Conservation (phyloP, 2,888 invertebrate genomes). For the Arge pagana region DNA sequence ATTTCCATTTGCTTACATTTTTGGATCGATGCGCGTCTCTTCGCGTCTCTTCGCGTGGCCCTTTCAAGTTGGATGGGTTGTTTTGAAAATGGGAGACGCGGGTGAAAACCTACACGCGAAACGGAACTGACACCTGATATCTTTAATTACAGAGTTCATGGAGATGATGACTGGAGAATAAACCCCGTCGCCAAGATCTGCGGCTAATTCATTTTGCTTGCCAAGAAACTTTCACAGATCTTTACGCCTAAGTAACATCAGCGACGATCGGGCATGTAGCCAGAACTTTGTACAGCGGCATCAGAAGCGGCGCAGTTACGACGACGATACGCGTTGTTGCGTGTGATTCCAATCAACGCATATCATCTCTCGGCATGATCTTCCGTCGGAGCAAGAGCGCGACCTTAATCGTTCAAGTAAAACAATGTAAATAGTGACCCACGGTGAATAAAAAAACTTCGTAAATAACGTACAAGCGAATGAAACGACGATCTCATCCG, state of each 20-base stretch:
- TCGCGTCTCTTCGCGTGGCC: slow-evolving; percentile 32
- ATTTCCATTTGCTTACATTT: not conserved
- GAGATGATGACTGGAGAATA: slow-evolving; percentile 94
- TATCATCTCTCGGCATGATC: not conserved
- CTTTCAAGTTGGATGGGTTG: slow-evolving; percentile 12
- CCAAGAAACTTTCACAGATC: slow-evolving; percentile 19
- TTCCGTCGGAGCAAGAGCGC: too few relatives aligned
- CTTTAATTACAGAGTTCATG: slow-evolving; percentile 78
- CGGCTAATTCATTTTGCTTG: slow-evolving; percentile 16
- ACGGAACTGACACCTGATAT: slow-evolving; percentile 19
- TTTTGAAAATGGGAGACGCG: slow-evolving; percentile 5
- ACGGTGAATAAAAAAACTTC: too few relatives aligned
- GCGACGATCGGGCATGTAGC: slow-evolving; percentile 13
- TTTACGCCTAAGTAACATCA: slow-evolving; percentile 18
- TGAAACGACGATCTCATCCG: not conserved
- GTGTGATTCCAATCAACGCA: slow-evolving; percentile 10
- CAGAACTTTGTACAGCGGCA: slow-evolving; percentile 1
- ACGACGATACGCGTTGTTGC: not conserved
- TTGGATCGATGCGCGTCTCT: not conserved
- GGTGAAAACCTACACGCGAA: slow-evolving; percentile 8
- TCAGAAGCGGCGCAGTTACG: too few relatives aligned
- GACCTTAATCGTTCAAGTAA: too few relatives aligned
- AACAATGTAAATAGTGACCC: too few relatives aligned
- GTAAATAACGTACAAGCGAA: slow-evolving; percentile 2
- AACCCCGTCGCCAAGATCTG: slow-evolving; percentile 37